phyloP scores from a whole-genome alignment of 2,113 vertebrate genomes.

The Lepus europaeus region DNA sequence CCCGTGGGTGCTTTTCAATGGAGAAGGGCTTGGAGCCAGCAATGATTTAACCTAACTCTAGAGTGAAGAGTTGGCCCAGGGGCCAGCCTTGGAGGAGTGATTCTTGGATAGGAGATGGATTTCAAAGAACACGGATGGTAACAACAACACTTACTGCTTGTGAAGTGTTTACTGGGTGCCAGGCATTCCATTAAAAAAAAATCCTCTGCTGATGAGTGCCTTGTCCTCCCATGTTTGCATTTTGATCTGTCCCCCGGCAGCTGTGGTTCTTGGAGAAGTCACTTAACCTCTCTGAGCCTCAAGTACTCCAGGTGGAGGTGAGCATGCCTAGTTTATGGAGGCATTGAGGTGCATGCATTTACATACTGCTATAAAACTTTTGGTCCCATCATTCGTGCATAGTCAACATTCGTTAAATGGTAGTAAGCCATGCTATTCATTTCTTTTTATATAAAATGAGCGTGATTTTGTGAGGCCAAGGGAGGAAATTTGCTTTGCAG shows the following conservation, averaged over 20 bases:
- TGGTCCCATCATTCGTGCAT: neutral
- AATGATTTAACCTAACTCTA: neutral
- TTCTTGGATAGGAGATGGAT: neutral
- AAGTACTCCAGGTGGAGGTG: neutral
- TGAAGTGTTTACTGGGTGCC: neutral
- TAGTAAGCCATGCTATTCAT: neutral
- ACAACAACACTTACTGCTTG: neutral
- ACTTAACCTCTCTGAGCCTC: neutral
- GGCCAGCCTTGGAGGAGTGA: neutral
- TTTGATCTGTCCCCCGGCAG: neutral
- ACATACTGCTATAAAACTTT: neutral
- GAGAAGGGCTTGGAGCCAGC: neutral
- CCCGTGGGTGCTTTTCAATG: neutral
- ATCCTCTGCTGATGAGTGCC: neutral
- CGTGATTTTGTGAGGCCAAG: slow-evolving; percentile 12
- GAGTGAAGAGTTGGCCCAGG: neutral
- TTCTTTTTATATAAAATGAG: neutral
- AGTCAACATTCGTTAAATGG: neutral
- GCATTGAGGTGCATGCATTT: neutral
- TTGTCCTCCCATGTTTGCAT: neutral
- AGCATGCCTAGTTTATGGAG: neutral
- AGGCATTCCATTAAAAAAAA: neutral
- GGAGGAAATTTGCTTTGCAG: neutral
- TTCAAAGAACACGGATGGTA: neutral
- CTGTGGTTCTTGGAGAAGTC: neutral